These are phyloP conservation scores for Hyperoplus immaculatus DNA, from an alignment of 2,797 vertebrate species.

Conservation along the genomic window DNA sequence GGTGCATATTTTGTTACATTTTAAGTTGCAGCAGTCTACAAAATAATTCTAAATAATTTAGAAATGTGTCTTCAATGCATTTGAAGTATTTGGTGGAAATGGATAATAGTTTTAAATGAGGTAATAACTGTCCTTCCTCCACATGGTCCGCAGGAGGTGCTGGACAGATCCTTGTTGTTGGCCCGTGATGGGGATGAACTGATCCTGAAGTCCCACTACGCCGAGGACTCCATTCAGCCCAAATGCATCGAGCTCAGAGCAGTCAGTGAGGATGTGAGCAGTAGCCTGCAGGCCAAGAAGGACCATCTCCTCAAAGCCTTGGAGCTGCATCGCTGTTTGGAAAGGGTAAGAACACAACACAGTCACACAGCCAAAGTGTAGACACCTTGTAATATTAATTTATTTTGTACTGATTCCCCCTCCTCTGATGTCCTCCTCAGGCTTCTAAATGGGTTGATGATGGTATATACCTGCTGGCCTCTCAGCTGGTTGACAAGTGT, in stretches of 20 bases:
- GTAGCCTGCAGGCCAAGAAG: conserved; percentile 81
- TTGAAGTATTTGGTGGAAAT: background rate
- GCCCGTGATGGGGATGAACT: conserved; percentile 88
- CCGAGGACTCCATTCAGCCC: conserved; percentile 94
- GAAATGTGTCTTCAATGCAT: background rate
- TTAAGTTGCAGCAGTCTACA: background rate
- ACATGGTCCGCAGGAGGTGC: conserved; percentile 82
- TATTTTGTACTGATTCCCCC: conserved; percentile 3
- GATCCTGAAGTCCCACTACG: conserved; percentile 93
- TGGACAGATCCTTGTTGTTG: conserved; percentile 86
- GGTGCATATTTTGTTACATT: background rate
- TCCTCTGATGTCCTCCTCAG: conserved; percentile 74
- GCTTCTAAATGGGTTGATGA: conserved; percentile 94
- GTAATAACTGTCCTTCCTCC: background rate
- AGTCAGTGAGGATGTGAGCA: conserved; percentile 83
- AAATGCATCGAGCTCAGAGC: conserved; percentile 92
- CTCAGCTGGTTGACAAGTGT: conserved; percentile 96
- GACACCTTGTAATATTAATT: background rate
- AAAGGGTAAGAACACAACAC: conserved; percentile 85
- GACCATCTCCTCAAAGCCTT: conserved; percentile 90
- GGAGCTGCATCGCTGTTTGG: conserved; percentile 90
- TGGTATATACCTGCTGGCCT: conserved; percentile 96
- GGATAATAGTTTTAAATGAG: background rate
- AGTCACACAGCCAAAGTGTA: background rate
- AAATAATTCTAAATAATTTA: background rate